phyloP scores from a whole-genome alignment of 2,113 vertebrate genomes.

The Oreochromis niloticus region DNA sequence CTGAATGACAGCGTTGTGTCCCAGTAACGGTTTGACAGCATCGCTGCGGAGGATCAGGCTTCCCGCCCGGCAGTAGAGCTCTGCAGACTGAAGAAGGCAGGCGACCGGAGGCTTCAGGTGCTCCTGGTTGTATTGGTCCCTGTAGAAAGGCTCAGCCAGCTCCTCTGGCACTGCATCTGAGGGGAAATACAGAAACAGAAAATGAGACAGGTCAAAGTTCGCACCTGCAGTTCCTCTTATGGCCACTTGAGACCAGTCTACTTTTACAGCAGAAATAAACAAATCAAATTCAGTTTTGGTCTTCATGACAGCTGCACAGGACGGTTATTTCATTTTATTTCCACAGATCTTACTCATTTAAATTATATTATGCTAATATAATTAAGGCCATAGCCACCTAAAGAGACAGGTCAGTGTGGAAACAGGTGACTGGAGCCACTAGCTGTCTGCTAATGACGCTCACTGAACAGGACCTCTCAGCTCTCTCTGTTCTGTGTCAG shows the following conservation, averaged over 20 bases:
- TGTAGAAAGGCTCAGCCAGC: conserved; percentile 88
- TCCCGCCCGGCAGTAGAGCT: conserved; percentile 94
- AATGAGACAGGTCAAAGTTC: not conserved
- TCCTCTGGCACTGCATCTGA: conserved; percentile 91
- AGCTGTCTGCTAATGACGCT: not conserved
- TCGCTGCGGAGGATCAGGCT: conserved; percentile 97
- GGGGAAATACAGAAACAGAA: not conserved
- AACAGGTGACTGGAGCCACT: not conserved
- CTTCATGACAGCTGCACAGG: not conserved
- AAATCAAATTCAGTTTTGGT: not conserved
- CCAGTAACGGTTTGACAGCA: conserved; percentile 91
- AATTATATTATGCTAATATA: not conserved
- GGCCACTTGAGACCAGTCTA: not conserved
- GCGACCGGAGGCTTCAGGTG: conserved; percentile 95
- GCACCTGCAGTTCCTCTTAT: not conserved
- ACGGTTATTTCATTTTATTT: fast-evolving
- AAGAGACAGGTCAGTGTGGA: fast-evolving
- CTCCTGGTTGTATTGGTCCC: conserved; percentile 95
- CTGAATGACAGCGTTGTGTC: conserved; percentile 97
- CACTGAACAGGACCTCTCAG: not conserved
- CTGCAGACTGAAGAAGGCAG: conserved; percentile 89
- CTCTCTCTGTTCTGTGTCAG: not conserved
- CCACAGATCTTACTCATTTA: not conserved
- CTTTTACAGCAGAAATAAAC: not conserved
- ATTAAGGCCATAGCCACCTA: not conserved